These are phyloP conservation scores for Sclerodermus sp. DNA, from an alignment of 2,888 invertebrate species.

Conservation along the genomic window DNA sequence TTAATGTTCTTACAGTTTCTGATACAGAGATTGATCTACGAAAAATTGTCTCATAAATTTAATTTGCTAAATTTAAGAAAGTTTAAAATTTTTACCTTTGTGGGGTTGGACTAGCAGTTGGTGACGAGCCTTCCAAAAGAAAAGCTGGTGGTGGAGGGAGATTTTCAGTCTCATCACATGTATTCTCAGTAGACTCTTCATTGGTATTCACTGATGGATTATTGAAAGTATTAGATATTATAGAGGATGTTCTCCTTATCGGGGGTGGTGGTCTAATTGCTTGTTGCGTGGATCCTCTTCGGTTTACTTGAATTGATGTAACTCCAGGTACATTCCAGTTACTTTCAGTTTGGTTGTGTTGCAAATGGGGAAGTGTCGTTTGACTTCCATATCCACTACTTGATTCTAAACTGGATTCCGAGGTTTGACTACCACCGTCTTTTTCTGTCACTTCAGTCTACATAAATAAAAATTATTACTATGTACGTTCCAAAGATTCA, in stretches of 20 bases:
- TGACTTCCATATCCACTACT: constrained; percentile 79
- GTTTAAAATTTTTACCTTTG: constrained; percentile 42
- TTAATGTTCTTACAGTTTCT: constrained; percentile 83
- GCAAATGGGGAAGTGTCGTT: constrained; percentile 65
- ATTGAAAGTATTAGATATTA: constrained; percentile 48
- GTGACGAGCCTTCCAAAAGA: constrained; percentile 64
- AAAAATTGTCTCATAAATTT: constrained; percentile 1
- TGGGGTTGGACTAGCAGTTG: constrained; percentile 47
- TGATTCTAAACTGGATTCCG: constrained; percentile 75
- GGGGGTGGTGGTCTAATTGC: constrained; percentile 76
- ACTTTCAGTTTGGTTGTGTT: constrained; percentile 44
- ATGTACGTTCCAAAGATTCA: no score
- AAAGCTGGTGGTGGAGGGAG: constrained; percentile 80
- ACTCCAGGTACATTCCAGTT: constrained; percentile 40
- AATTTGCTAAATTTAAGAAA: background rate
- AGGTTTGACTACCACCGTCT: constrained; percentile 54
- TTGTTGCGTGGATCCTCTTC: constrained; percentile 64
- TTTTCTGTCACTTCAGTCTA: constrained; percentile 53
- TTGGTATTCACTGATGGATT: constrained; percentile 18
- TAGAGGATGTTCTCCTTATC: constrained; percentile 76
- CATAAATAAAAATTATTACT: background rate
- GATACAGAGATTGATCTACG: constrained; percentile 65
- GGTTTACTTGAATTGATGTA: constrained; percentile 55
- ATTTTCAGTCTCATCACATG: constrained; percentile 60
- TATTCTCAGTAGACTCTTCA: constrained; percentile 31